Conservation (phyloP, 2,888 invertebrate genomes). For the Agrotis segetum region DNA sequence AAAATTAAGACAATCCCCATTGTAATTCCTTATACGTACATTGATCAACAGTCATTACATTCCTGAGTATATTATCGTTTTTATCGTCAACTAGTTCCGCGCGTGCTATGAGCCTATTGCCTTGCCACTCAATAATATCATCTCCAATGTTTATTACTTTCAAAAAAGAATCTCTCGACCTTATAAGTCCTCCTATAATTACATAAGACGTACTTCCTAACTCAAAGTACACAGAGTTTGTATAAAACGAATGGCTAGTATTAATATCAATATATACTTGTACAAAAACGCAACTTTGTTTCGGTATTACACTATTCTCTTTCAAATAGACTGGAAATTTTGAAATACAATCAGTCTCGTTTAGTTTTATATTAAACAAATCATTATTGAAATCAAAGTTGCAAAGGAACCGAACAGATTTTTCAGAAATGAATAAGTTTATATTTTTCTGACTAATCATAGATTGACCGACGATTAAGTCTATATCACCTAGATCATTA, state of each 20-base stretch:
- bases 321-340: constrained; percentile 1
- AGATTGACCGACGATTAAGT: constrained; percentile 1
- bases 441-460: constrained; percentile 1
- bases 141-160: neutral
- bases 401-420: neutral
- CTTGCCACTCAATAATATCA: neutral
- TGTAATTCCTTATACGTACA: neutral
- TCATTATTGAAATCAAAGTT: neutral
- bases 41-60: neutral
- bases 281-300: too few relatives aligned
- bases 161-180: neutral
- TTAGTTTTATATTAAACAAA: neutral
- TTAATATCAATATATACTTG: too few relatives aligned
- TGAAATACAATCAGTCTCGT: neutral
- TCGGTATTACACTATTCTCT: neutral
- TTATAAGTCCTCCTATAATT: constrained; percentile 5
- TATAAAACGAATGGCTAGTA: too few relatives aligned
- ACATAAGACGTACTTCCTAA: too few relatives aligned
- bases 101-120: neutral
- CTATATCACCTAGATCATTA: constrained; percentile 1
- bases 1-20: too few relatives aligned
- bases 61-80: neutral
- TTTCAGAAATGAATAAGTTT: neutral
- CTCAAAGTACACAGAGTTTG: too few relatives aligned
- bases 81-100: neutral